Conservation (phyloP, 2,888 invertebrate genomes). For the Eucera pruinosa region DNA sequence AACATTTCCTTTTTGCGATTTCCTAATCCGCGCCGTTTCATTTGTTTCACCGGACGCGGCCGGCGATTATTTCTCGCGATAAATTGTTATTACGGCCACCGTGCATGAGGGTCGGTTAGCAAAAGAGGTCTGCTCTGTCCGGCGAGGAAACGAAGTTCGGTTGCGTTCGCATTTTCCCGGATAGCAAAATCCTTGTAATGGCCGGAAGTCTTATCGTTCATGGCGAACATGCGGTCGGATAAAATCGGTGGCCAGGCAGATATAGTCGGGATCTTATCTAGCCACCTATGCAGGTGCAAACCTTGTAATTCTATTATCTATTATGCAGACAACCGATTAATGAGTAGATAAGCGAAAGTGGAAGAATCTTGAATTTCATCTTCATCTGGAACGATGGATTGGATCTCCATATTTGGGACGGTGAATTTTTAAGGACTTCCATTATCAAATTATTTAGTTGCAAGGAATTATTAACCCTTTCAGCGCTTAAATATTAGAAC, state of each 20-base stretch:
- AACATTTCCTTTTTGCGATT: slow-evolving; percentile 27
- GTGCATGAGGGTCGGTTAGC: neutral
- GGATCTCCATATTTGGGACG: no score
- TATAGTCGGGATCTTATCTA: slow-evolving; percentile 44
- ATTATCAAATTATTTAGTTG: no score
- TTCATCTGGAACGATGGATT: neutral
- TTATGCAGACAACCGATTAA: slow-evolving; percentile 44
- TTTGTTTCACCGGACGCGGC: slow-evolving; percentile 19
- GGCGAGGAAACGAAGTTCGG: slow-evolving; percentile 9
- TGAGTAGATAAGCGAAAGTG: slow-evolving; percentile 32
- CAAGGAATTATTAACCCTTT: no score
- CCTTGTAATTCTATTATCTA: slow-evolving; percentile 37
- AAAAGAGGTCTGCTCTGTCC: neutral
- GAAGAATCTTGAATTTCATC: neutral
- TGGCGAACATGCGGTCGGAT: slow-evolving; percentile 43
- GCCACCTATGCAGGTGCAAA: slow-evolving; percentile 28
- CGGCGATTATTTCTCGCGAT: slow-evolving; percentile 36
- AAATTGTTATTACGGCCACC: slow-evolving; percentile 38
- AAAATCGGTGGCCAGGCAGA: slow-evolving; percentile 42
- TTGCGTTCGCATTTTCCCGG: slow-evolving; percentile 32
- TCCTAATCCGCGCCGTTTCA: slow-evolving; percentile 33
- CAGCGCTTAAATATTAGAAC: no score
- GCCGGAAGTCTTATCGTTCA: slow-evolving; percentile 55
- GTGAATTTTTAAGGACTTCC: neutral
- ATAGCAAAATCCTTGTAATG: slow-evolving; percentile 54